Conservation (phyloP, 92 coral and sea anemone genomes). For the Meandrina meandrites region DNA sequence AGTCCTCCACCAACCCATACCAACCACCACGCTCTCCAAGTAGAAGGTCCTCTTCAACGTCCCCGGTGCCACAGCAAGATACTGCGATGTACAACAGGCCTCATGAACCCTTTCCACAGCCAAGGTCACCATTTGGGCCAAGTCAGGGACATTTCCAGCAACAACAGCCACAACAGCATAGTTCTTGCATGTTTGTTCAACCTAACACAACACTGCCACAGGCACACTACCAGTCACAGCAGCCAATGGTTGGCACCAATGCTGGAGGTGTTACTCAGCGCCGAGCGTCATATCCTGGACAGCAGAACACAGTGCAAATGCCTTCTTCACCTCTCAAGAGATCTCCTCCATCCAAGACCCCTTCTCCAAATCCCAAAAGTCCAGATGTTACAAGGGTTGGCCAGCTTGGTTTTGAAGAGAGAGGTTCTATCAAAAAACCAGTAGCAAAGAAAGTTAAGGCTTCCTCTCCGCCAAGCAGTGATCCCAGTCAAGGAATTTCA, state of each 20-base stretch:
- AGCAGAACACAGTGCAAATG: conserved; percentile 36
- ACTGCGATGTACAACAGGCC: conserved; percentile 59
- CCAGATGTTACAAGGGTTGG: conserved; percentile 20
- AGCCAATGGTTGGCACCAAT: conserved; percentile 9
- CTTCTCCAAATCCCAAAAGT: conserved; percentile 40
- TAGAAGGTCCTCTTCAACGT: conserved; percentile 46
- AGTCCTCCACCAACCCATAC: conserved; percentile 39
- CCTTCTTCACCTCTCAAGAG: conserved; percentile 36
- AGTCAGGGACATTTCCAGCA: conserved; percentile 34
- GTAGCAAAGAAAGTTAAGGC: conserved; percentile 17
- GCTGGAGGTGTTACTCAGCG: conserved; percentile 28
- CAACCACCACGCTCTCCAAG: conserved; percentile 54
- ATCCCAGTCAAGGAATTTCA: neutral
- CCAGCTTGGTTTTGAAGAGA: conserved; percentile 28
- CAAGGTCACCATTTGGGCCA: conserved; percentile 37
- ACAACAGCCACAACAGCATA: conserved; percentile 45
- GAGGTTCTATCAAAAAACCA: conserved; percentile 5
- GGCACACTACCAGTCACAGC: conserved; percentile 68
- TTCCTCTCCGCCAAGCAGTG: conserved; percentile 11
- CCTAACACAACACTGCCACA: conserved; percentile 49
- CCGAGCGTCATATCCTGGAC: conserved; percentile 70
- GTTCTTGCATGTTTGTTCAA: conserved; percentile 80
- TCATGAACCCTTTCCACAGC: conserved; percentile 48
- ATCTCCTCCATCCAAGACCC: conserved; percentile 29
- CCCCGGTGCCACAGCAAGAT: conserved; percentile 71